These are phyloP conservation scores for Cercopithecus diana DNA, from an alignment of 2,797 vertebrate genomes.

Conservation along the genomic window DNA sequence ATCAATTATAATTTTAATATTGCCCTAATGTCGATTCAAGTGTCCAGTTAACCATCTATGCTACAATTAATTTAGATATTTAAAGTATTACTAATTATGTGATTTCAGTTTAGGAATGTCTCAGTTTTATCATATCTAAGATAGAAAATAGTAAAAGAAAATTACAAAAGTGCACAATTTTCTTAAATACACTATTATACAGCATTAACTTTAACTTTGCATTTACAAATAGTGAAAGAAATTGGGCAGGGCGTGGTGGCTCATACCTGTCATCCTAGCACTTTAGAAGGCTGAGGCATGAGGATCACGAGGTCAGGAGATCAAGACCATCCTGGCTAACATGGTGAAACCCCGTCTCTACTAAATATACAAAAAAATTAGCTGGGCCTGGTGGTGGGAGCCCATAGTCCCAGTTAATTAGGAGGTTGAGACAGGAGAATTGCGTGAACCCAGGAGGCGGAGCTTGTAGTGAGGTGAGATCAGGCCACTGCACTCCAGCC, in stretches of 20 bases:
- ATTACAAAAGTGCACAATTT: not conserved
- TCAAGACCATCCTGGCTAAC: too few species aligned
- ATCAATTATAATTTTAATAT: not conserved
- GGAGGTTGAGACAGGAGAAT: too few species aligned
- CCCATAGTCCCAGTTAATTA: too few species aligned
- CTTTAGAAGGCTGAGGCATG: too few species aligned
- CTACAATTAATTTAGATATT: not conserved
- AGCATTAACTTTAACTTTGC: not conserved
- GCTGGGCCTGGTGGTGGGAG: too few species aligned
- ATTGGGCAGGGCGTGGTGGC: not conserved
- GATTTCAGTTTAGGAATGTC: not conserved
- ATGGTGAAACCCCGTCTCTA: too few species aligned
- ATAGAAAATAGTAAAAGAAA: not conserved
- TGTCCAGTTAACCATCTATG: not conserved
- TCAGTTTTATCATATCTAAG: not conserved
- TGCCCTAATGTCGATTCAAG: not conserved
- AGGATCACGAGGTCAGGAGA: too few species aligned
- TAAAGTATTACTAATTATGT: not conserved
- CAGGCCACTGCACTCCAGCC: too few species aligned
- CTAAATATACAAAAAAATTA: too few species aligned
- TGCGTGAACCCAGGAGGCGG: accelerated
- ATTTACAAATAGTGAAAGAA: not conserved
- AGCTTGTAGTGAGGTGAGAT: too few species aligned
- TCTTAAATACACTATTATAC: not conserved
- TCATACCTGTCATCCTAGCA: too few species aligned